Conservation (phyloP, 2,888 invertebrate genomes). For the Teinopalpus imperialis region DNA sequence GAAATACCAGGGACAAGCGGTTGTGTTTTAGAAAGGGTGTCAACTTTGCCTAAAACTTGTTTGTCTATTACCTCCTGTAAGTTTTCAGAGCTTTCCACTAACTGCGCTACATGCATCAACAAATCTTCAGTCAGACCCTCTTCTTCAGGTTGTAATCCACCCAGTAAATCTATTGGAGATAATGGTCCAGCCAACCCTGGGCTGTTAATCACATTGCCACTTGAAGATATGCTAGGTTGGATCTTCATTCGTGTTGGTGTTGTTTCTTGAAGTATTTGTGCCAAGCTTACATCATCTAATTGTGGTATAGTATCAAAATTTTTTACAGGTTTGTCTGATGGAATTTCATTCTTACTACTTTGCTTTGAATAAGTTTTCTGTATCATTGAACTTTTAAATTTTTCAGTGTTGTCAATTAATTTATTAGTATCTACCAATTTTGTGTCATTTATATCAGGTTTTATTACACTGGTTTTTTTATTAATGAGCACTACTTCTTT, state of each 20-base stretch:
- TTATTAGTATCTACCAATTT: conserved; percentile 32
- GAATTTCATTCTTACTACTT: conserved; percentile 44
- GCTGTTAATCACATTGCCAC: conserved; percentile 63
- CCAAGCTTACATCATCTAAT: conserved; percentile 73
- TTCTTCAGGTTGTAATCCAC: conserved; percentile 83
- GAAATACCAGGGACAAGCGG: conserved; percentile 31
- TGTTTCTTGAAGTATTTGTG: conserved; percentile 74
- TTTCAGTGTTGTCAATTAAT: conserved; percentile 39
- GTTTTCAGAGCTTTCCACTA: conserved; percentile 86
- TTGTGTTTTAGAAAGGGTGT: conserved; percentile 46
- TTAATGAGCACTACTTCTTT: conserved; percentile 58
- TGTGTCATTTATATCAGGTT: conserved; percentile 38
- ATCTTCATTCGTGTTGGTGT: conserved; percentile 51
- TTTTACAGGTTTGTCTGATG: conserved; percentile 53
- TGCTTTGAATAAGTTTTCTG: conserved; percentile 52
- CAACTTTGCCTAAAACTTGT: conserved; percentile 80
- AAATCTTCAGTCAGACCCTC: conserved; percentile 87
- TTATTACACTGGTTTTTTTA: conserved; percentile 41
- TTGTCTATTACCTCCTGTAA: conserved; percentile 88
- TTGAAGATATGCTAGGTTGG: conserved; percentile 51
- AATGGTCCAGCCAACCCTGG: conserved; percentile 77
- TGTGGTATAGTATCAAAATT: conserved; percentile 69
- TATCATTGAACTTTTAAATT: conserved; percentile 37
- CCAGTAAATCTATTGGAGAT: conserved; percentile 81
- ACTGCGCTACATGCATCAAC: conserved; percentile 87